Conservation (phyloP, 2,797 vertebrate genomes). For the Loris lydekkerianus region DNA sequence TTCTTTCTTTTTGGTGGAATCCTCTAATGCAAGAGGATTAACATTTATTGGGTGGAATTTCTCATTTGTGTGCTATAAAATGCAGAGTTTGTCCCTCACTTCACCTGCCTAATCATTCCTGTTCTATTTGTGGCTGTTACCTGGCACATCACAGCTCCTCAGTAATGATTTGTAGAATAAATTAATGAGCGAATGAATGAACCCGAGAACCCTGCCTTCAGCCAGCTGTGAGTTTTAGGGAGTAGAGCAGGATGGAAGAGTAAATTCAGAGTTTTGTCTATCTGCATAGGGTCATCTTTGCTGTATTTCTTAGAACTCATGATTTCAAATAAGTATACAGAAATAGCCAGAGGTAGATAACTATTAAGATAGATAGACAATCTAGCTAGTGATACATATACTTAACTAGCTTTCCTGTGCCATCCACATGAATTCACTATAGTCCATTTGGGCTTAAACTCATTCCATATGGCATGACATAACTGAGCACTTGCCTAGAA, state of each 20-base stretch:
- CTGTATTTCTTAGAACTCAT: not conserved
- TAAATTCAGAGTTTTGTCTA: not conserved
- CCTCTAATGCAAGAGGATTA: not conserved
- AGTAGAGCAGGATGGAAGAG: not conserved
- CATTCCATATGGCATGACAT: constrained; percentile 61
- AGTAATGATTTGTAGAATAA: not conserved
- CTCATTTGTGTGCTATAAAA: not conserved
- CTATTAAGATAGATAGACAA: not conserved
- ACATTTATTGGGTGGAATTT: not conserved
- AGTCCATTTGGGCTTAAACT: constrained; percentile 60
- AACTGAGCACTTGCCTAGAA: constrained; percentile 49
- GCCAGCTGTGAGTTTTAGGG: not conserved
- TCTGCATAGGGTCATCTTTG: not conserved
- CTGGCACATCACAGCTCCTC: not conserved
- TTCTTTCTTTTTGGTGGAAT: not conserved
- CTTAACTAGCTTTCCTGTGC: constrained; percentile 18
- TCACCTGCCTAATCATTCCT: not conserved
- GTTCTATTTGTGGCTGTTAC: not conserved
- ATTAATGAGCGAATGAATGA: not conserved
- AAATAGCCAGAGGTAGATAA: not conserved
- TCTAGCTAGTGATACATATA: not conserved
- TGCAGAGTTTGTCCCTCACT: not conserved
- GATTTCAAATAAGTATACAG: not conserved
- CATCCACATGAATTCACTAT: constrained; percentile 24
- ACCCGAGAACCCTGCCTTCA: not conserved